Evolutionary conservation across 2,888 invertebrate genomes (phyloP), one percentile per base, ranked within the genome.

Genomic region (Drosophila recens): DNA sequence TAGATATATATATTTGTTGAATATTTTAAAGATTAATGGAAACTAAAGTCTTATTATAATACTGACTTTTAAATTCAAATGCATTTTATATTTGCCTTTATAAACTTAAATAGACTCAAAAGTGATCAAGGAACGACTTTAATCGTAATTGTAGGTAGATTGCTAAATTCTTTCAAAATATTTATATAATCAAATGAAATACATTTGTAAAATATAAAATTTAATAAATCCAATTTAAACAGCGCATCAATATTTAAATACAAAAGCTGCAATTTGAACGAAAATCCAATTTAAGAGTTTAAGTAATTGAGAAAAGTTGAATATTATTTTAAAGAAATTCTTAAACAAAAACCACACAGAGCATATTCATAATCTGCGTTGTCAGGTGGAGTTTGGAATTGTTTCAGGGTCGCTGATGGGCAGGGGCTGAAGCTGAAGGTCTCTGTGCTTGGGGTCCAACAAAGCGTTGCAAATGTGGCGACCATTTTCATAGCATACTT

Each of bases 401-500:
- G 11, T 64, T 43, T 30, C 17, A 15, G 20, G 17, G 20, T 27
- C 13, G 27, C 27, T 27, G 5, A 27, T 27, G 27, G 27, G 27
- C 0, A 27, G 34, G 46, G 52, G 46, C 6, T 45, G 34, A 45
- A 34, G 2, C 6, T 45, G 34, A 45, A 34, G 2, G 33, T 43
- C 33, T 43, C 23, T 38, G 45, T 46, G 27, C 53, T 51, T 65
- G 34, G 9, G 30, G 52, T 42, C 43, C 58, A 66, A 74, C 78
- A 78, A 78, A 57, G 78, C 56, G 45, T 45, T 66, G 73, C 54
- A 63, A 69, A 65, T 72, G 64, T 46, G 49, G 69, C 70, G 70
- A 59, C 59, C 62, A 74, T 74, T 78, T 78, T 51, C 72, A 87
- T 87, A 75, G 81, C 75, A 79, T 83, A 86, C 84, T 88, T 84